A percentile compares a stretch with the other conserved stretches of the same genome.
phyloP scores from a whole-genome alignment of 2,797 vertebrate species.

The Parauchenoglanis ngamensis region DNA sequence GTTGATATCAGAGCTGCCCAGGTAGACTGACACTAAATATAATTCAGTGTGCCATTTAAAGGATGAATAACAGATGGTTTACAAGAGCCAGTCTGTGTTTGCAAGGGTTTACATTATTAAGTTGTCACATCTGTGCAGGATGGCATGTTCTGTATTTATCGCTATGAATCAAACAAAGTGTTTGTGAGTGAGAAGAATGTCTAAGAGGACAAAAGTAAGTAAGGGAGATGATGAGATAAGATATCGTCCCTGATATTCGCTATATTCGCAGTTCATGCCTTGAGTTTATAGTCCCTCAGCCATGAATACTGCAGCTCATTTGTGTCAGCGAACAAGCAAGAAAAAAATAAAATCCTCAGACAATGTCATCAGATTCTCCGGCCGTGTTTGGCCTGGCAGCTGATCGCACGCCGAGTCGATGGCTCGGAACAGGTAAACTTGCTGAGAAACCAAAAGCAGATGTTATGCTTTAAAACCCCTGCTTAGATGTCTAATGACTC shows the following conservation, averaged over 20 bases:
- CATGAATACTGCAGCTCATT: constrained; percentile 37
- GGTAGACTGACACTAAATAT: constrained; percentile 64
- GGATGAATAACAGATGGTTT: constrained; percentile 69
- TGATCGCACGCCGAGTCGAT: constrained; percentile 56
- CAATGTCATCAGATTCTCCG: constrained; percentile 40
- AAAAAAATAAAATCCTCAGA: constrained; percentile 30
- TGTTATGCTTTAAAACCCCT: constrained; percentile 63
- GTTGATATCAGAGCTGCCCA: constrained; percentile 52
- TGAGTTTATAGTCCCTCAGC: constrained; percentile 34
- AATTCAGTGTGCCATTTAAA: constrained; percentile 60
- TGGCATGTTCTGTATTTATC: constrained; percentile 59
- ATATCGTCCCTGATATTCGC: not conserved
- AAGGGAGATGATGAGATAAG: constrained; percentile 16
- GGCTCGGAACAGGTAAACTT: constrained; percentile 67
- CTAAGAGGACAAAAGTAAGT: constrained; percentile 35
- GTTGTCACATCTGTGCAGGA: constrained; percentile 69
- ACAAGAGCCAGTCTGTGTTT: constrained; percentile 63
- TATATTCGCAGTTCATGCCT: constrained; percentile 16
- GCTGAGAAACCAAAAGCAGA: constrained; percentile 62
- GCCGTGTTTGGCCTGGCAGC: constrained; percentile 48
- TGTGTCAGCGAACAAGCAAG: constrained; percentile 32
- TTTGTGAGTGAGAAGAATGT: constrained; percentile 50
- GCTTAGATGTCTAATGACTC: constrained; percentile 68
- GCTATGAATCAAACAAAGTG: constrained; percentile 62
- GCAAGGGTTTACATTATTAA: constrained; percentile 69